Evolutionary conservation across 2,797 vertebrate species (phyloP).

Genomic region (Ficedula albicollis): DNA sequence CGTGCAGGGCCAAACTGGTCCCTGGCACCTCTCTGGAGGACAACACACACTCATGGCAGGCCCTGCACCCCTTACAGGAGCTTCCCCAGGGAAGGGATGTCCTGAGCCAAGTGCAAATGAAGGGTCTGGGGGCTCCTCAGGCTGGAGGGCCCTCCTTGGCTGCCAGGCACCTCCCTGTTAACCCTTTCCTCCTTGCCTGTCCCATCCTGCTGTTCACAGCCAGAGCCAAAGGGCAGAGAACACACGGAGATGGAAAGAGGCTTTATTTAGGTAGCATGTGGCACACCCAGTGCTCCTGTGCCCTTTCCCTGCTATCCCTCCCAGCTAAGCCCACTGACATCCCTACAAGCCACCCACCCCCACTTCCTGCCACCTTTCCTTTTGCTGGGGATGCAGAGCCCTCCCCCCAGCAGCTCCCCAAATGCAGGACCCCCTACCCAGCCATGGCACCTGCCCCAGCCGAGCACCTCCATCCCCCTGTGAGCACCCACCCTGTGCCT

Average conservation of each 20-base stretch:
- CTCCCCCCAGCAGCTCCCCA: neutral
- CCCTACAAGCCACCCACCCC: neutral
- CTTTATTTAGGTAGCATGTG: conserved; percentile 30
- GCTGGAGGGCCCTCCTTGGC: neutral
- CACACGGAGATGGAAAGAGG: neutral
- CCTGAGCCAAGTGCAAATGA: neutral
- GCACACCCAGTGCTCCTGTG: neutral
- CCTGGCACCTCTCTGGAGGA: neutral
- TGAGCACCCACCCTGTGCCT: neutral
- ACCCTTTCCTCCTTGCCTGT: neutral
- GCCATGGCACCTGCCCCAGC: neutral
- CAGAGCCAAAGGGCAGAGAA: neutral
- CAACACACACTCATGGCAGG: no score
- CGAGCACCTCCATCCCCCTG: neutral
- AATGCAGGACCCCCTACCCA: neutral
- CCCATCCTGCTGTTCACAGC: neutral
- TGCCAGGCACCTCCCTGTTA: neutral
- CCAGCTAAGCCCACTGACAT: neutral
- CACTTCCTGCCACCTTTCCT: neutral
- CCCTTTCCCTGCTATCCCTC: neutral
- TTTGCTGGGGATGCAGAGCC: neutral
- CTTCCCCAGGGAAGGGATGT: neutral
- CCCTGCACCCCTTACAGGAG: neutral
- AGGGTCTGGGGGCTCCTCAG: neutral
- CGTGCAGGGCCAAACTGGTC: neutral